phyloP scores from a whole-genome alignment of 1,140 invertebrate species.

The Hesperophylax magnus region DNA sequence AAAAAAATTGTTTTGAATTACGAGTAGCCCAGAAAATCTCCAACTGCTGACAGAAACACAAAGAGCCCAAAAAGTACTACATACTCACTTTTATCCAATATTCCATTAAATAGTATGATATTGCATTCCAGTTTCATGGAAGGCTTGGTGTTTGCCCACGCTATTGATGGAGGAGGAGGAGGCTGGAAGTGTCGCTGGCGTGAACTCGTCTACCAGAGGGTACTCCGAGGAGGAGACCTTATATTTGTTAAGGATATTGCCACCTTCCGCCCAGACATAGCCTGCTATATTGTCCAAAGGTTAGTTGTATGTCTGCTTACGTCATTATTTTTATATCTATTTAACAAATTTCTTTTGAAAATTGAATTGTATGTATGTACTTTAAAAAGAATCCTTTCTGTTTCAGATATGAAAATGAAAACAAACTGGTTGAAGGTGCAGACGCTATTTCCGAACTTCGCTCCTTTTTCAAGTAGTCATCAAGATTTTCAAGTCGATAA shows the following conservation, averaged over 20 bases:
- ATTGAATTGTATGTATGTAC: not conserved
- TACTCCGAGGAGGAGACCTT: slow-evolving; percentile 56
- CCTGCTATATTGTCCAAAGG: slow-evolving; percentile 63
- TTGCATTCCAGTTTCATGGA: slow-evolving; percentile 65
- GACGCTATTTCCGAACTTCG: slow-evolving; percentile 24
- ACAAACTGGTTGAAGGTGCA: slow-evolving; percentile 6
- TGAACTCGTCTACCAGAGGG: slow-evolving; percentile 65
- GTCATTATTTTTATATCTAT: not conserved
- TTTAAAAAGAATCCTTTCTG: too few species aligned
- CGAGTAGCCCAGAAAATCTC: too few species aligned
- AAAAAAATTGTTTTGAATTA: too few species aligned
- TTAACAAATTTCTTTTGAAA: not conserved
- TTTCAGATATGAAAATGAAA: slow-evolving; percentile 45
- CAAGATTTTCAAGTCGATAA: too few species aligned
- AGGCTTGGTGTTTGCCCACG: slow-evolving; percentile 63
- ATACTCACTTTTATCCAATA: too few species aligned
- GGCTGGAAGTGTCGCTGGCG: slow-evolving; percentile 62
- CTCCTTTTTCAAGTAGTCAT: slow-evolving; percentile 39
- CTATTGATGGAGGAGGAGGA: slow-evolving; percentile 57
- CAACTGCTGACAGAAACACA: too few species aligned
- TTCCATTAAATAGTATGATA: too few species aligned
- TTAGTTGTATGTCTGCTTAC: slow-evolving; percentile 44
- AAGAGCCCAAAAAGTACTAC: too few species aligned
- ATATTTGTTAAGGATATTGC: slow-evolving; percentile 57
- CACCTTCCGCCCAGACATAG: slow-evolving; percentile 64